Conservation (phyloP, 1,140 invertebrate species). For the Littorina saxatilis region DNA sequence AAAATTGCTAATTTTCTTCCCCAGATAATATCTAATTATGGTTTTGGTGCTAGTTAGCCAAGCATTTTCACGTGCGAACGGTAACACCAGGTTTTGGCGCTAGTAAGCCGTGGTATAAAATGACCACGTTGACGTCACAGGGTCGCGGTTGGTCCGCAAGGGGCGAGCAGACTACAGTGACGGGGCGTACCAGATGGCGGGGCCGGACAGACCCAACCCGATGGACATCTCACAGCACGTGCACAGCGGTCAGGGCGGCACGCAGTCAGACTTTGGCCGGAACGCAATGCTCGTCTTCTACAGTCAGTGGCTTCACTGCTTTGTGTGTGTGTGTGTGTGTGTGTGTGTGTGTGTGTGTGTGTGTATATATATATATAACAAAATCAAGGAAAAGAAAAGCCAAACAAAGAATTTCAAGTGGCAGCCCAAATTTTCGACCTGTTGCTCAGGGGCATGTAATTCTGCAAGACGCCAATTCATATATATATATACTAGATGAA, state of each 20-base stretch:
- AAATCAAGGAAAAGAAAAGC: too few relatives aligned
- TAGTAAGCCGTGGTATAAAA: too few relatives aligned
- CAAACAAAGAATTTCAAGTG: too few relatives aligned
- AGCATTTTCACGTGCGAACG: too few relatives aligned
- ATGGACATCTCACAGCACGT: conserved; percentile 87
- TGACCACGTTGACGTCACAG: too few relatives aligned
- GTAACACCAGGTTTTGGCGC: too few relatives aligned
- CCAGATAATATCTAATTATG: background rate
- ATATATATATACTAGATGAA: too few relatives aligned
- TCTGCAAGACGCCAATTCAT: too few relatives aligned
- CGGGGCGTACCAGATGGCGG: conserved; percentile 87
- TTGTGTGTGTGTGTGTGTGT: background rate
- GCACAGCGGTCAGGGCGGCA: conserved; percentile 92
- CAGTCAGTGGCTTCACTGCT: conserved; percentile 83
- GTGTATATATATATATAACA: background rate
- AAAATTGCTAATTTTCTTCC: too few relatives aligned
- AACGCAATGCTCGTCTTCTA: conserved; percentile 97
- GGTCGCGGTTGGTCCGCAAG: conserved; percentile 91
- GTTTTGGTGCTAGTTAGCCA: background rate
- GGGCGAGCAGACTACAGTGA: conserved; percentile 94
- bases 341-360: background rate
- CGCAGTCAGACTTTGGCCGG: conserved; percentile 89
- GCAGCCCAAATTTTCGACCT: too few relatives aligned
- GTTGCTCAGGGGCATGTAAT: background rate
- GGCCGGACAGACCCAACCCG: conserved; percentile 90